Evolutionary conservation across 1,140 invertebrate genomes (phyloP).

Genomic region (Telenomus remus): DNA sequence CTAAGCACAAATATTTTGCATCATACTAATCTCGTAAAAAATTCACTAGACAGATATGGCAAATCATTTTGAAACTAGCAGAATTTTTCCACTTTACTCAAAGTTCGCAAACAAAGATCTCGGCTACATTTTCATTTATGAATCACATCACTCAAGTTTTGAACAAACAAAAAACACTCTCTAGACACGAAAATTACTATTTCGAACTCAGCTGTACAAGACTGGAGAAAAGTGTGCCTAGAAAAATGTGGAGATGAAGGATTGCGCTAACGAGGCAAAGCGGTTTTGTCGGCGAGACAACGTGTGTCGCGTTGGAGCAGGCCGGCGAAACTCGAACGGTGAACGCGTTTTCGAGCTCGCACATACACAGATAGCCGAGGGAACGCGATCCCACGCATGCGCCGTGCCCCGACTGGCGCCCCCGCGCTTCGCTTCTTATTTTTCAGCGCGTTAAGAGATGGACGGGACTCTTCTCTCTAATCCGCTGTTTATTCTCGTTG

Average conservation of each 20-base stretch:
- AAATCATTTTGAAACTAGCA: too few species aligned
- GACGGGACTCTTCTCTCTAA: constrained; percentile 39
- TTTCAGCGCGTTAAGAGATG: constrained; percentile 54
- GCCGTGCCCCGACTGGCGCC: constrained; percentile 63
- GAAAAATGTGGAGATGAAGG: not conserved
- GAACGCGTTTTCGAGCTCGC: constrained; percentile 61
- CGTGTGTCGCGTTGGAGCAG: constrained; percentile 31
- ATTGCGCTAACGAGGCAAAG: not conserved
- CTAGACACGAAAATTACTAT: too few species aligned
- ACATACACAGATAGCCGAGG: constrained; percentile 57
- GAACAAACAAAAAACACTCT: too few species aligned
- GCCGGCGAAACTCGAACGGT: constrained; percentile 62
- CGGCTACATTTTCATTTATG: too few species aligned
- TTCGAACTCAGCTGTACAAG: too few species aligned
- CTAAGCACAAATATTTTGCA: not conserved
- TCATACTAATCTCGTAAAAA: not conserved
- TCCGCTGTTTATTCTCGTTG: constrained; percentile 36
- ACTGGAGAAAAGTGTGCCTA: not conserved
- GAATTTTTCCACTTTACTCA: too few species aligned
- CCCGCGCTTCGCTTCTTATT: constrained; percentile 56
- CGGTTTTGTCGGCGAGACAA: constrained; percentile 1
- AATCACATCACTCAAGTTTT: too few species aligned
- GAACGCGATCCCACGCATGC: constrained; percentile 61
- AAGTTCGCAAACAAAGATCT: too few species aligned
- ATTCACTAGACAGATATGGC: not conserved